Conservation (phyloP, 1,140 invertebrate species). For the Tetramorium alpestre region DNA sequence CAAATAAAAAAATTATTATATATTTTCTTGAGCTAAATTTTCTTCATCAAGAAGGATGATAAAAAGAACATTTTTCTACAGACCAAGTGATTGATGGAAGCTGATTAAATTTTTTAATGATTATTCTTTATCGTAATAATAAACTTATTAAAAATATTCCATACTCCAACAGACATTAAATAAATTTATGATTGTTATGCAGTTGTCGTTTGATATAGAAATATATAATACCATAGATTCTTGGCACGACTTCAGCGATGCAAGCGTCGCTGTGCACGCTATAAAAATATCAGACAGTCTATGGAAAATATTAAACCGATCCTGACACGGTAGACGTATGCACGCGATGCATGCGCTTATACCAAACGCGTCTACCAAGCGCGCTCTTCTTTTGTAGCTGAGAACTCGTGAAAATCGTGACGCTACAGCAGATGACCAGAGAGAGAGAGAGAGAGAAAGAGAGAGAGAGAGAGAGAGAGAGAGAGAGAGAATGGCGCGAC, state of each 20-base stretch:
- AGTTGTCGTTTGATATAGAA: neutral
- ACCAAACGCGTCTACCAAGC: neutral
- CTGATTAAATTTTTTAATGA: neutral
- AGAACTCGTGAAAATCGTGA: constrained; percentile 42
- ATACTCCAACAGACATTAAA: neutral
- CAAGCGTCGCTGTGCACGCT: neutral
- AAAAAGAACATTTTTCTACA: neutral
- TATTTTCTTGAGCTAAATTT: neutral
- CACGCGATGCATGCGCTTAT: neutral
- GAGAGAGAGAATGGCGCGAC: neutral
- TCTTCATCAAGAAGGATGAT: neutral
- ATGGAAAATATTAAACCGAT: constrained; percentile 30
- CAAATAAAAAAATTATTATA: neutral
- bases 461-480: neutral
- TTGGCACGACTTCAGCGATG: neutral
- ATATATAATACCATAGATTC: neutral
- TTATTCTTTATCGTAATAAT: neutral
- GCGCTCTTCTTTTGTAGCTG: neutral
- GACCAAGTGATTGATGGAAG: neutral
- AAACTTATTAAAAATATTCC: neutral
- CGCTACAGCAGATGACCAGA: neutral
- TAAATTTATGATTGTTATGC: neutral
- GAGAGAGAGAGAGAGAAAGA: neutral
- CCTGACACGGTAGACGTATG: neutral
- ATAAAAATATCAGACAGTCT: neutral